Percentiles rank a stretch among this genome's conserved stretches.
These are phyloP conservation scores for Melanotaenia trifasciata DNA, from an alignment of 2,797 vertebrate species.

Conservation along the genomic window DNA sequence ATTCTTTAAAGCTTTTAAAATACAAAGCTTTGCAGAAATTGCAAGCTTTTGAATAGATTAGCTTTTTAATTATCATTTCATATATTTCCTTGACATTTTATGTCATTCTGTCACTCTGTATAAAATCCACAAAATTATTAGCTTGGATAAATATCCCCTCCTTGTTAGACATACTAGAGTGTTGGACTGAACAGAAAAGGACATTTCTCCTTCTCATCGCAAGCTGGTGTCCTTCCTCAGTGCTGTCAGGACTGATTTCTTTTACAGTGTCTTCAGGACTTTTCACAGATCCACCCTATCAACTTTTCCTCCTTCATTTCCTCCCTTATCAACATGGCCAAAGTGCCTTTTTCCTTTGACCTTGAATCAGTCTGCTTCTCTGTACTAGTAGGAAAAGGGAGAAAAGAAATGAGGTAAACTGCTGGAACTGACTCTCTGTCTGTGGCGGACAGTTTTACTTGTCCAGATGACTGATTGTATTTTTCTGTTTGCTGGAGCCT, in stretches of 20 bases:
- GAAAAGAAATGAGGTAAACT: not conserved
- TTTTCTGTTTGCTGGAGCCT: not conserved
- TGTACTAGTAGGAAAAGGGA: not conserved
- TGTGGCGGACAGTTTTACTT: not conserved
- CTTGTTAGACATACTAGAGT: slow-evolving; percentile 8
- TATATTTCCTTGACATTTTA: too few relatives aligned
- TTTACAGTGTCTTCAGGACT: not conserved
- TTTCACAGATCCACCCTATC: slow-evolving; percentile 4
- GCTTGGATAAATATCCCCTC: not conserved
- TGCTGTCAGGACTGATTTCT: not conserved
- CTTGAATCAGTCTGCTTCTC: not conserved
- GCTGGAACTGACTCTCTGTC: not conserved
- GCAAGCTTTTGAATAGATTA: too few relatives aligned
- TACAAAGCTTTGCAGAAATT: too few relatives aligned
- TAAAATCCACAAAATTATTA: not conserved
- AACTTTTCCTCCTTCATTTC: not conserved
- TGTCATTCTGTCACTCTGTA: not conserved
- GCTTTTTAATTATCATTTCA: too few relatives aligned
- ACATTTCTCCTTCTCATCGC: slow-evolving; percentile 1
- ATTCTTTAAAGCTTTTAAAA: too few relatives aligned
- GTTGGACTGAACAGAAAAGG: slow-evolving; percentile 4
- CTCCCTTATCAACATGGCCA: not conserved
- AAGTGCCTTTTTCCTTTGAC: not conserved
- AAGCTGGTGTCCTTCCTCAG: not conserved
- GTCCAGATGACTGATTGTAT: not conserved